Evolutionary conservation across 2,797 vertebrate genomes (phyloP), one percentile per base, ranked within the genome.

Genomic region (Oryzias sinensis): DNA sequence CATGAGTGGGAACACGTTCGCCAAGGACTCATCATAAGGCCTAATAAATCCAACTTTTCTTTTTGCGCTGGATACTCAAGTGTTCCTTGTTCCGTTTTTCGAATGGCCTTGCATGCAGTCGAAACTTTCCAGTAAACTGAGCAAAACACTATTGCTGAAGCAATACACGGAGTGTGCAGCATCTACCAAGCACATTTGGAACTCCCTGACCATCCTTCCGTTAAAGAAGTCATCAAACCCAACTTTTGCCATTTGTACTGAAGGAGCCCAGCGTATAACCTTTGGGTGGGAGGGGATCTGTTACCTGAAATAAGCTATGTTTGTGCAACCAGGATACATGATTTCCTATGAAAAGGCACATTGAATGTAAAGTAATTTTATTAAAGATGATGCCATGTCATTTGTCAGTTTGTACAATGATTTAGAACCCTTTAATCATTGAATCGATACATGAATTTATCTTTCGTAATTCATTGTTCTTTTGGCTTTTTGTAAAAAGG

Each of bases 301-400:
- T 81, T 43, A 72, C 68, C 77, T 76, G 62, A 80, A 81, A 74
- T 72, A 42, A 41, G 64, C 71, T 82, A 27, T 79, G 70, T 85
- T 83, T 82, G 79, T 85, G 79, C 72, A 76, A 77, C 74, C 74
- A 67, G 70, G 66, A 72, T 41, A 58, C 56, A 49, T 57, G 44
- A 71, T 77, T 80, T 84, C 68, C 84, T 64, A 77, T 81, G 71
- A 68, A 77, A 82, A 83, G 81, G 80, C 77, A 80, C 74, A 76
- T 64, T 84, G 85, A 86, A 88, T 88, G 88, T 88, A 85, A 87
- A 74, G 81, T 85, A 46, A 86, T 81, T 88, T 86, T 70, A 88
- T 89, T 90, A 88, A 88, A 88, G 84, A 68, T 82, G 78, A 82
- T 83, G 74, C 68, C 82, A 74, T 88, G 82, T 78, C 65, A 74